Evolutionary conservation across 2,888 invertebrate genomes (phyloP), one percentile per base, ranked within the genome.

Genomic region (Elegia similella): DNA sequence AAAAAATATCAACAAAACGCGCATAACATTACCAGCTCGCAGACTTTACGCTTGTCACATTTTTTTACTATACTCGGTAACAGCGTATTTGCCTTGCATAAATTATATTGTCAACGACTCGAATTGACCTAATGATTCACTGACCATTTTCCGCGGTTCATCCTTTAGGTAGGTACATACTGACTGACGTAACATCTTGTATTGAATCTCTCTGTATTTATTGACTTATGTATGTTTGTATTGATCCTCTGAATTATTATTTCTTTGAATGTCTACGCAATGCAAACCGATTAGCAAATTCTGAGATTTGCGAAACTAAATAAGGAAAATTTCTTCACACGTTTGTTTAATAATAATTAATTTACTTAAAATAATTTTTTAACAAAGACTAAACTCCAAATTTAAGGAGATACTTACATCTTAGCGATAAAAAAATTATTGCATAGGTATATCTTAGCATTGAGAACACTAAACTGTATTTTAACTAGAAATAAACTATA

Each of bases 61-160:
- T 72, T 75, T 76, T 76, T 73, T 60, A 66, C 62, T 70, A 76
- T 66, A 65, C 64, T 66, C 60, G 68, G 69, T 70, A 70, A 74
- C 71, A 72, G 72, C 61, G 66, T 76, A 72, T 86, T 82, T 80
- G 78, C 75, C 80, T 86, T 80, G 73, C 84, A 84, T 74, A 83
- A 76, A 81, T 84, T 77, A 82, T 75, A 82, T 88, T 86, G 88
- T 86, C 86, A 86, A 86, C 84, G 84, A 82, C 82, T 79, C 72
- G 72, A 75, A 80, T 86, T 86, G 88, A 88, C 88, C 88, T 80
- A 89, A 86, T 89, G 89, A 89, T 84, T 89, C 88, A 89, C 75
- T 85, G 78, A 80, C 84, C 85, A 85, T 83, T 86, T 82, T 79
- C 80, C 76, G 75, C 68, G 63, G 73, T 73, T 88, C 89, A 87